Evolutionary conservation across 2,888 invertebrate species (phyloP).

Genomic region (Incurvaria masculella): DNA sequence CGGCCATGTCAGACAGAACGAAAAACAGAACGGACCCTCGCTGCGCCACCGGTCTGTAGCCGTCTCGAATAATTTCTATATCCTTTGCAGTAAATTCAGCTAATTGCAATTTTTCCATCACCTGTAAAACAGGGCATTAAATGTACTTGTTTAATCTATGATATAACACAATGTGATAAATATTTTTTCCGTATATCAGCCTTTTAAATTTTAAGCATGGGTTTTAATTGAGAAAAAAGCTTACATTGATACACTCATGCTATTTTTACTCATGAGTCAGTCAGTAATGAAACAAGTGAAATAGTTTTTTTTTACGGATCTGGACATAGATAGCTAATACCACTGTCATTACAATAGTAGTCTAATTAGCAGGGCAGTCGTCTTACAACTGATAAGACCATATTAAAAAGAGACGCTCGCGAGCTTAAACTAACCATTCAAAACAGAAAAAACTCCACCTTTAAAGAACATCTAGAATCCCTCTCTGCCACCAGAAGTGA

Average conservation of each 20-base stretch:
- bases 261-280: too few species aligned
- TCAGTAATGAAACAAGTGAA: too few species aligned
- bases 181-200: background rate
- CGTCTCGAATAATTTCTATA: conserved; percentile 79
- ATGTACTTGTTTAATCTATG: background rate
- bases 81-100: conserved; percentile 74
- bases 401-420: too few species aligned
- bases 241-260: conserved; percentile 4
- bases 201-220: background rate
- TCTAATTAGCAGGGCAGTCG: too few species aligned
- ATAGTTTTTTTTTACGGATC: too few species aligned
- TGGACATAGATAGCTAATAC: too few species aligned
- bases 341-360: too few species aligned
- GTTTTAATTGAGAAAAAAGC: background rate
- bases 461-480: too few species aligned
- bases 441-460: too few species aligned
- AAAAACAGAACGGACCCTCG: conserved; percentile 90
- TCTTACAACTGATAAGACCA: too few species aligned
- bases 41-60: conserved; percentile 80
- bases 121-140: conserved; percentile 35
- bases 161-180: conserved; percentile 6
- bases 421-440: too few species aligned
- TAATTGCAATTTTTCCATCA: conserved; percentile 71
- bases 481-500: too few species aligned
- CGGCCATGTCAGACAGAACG: conserved; percentile 85